A percentile compares a stretch with the other conserved stretches of the same genome.
These are phyloP conservation scores for Andricus curvator DNA, from an alignment of 2,888 invertebrate species.

Conservation along the genomic window DNA sequence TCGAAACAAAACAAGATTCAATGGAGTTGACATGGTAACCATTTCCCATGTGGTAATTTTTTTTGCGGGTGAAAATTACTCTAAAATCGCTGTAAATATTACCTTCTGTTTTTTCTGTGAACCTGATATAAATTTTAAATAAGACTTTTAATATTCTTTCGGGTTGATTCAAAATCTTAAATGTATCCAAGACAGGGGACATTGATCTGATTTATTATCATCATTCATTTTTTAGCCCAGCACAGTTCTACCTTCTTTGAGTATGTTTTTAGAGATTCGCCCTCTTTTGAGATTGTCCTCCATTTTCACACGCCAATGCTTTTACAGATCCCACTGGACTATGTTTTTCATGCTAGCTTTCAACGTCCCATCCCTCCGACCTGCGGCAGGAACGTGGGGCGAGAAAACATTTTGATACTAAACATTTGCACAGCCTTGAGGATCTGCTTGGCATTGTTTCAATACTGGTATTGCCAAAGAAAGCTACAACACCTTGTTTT, in stretches of 20 bases:
- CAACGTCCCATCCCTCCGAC: background rate
- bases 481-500: background rate
- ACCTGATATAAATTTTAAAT: too few species aligned
- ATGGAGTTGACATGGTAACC: too few species aligned
- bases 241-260: background rate
- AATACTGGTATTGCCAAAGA: background rate
- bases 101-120: too few species aligned
- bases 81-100: too few species aligned
- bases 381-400: background rate
- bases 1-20: too few species aligned
- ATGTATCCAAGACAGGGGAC: background rate
- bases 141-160: too few species aligned
- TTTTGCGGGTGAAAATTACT: too few species aligned
- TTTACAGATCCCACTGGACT: background rate
- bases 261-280: background rate
- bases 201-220: background rate
- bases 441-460: constrained; percentile 7
- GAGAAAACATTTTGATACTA: constrained; percentile 16
- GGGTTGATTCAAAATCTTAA: too few species aligned
- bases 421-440: constrained; percentile 1
- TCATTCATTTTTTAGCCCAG: background rate
- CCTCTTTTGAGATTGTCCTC: background rate
- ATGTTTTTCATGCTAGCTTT: background rate
- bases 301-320: background rate
- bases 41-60: too few species aligned